phyloP scores from a whole-genome alignment of 2,113 vertebrate species.

The Suricata suricatta region DNA sequence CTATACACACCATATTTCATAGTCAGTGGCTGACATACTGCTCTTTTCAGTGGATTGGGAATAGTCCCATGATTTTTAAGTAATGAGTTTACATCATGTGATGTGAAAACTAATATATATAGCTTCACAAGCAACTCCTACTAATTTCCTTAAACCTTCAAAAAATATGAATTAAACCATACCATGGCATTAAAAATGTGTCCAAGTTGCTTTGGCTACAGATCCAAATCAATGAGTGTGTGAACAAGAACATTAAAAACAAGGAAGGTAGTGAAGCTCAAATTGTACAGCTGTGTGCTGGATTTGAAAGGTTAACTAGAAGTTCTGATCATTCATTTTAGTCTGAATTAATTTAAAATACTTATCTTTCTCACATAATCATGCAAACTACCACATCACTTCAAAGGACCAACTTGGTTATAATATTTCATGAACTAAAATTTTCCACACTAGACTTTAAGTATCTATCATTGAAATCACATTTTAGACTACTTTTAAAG shows the following conservation, averaged over 20 bases:
- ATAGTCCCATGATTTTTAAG: not conserved
- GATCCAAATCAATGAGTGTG: not conserved
- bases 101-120: not conserved
- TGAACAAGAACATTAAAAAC: not conserved
- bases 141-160: not conserved
- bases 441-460: not conserved
- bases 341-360: conserved; percentile 42
- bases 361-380: not conserved
- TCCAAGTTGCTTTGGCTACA: not conserved
- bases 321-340: not conserved
- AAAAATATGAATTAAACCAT: not conserved
- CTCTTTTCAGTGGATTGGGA: not conserved
- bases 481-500: not conserved
- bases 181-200: not conserved
- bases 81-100: not conserved
- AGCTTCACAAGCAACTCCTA: not conserved
- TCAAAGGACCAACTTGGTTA: not conserved
- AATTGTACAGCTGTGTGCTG: not conserved
- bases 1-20: not conserved
- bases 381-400: not conserved
- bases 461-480: not conserved
- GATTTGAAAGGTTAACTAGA: not conserved
- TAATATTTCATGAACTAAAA: not conserved
- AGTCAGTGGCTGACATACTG: not conserved
- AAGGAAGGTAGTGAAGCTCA: not conserved